These are phyloP conservation scores for Micrasema longulum DNA, from an alignment of 1,140 invertebrate genomes.

Conservation along the genomic window DNA sequence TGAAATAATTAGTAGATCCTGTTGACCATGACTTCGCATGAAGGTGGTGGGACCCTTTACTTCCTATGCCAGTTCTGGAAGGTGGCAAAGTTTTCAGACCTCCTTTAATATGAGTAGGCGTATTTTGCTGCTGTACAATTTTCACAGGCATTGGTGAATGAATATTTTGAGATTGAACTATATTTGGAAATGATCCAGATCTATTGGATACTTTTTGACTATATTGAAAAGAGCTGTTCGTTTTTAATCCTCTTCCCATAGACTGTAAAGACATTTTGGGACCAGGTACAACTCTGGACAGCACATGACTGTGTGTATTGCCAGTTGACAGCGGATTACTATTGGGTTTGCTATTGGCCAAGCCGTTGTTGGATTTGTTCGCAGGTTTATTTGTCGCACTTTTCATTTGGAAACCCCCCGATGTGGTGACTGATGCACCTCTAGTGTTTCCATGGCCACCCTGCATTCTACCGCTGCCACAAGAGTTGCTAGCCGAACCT, in stretches of 20 bases:
- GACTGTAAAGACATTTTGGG: constrained; percentile 44
- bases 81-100: constrained; percentile 37
- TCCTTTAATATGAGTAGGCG: constrained; percentile 29
- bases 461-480: neutral
- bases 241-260: constrained; percentile 41
- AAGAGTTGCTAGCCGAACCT: no score
- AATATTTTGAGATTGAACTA: constrained; percentile 40
- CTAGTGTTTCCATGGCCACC: neutral
- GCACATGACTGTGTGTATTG: constrained; percentile 26
- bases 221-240: constrained; percentile 31
- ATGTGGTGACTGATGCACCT: neutral
- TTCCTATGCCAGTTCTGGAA: constrained; percentile 34
- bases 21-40: constrained; percentile 35
- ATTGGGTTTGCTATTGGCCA: constrained; percentile 30
- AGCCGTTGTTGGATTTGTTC: constrained; percentile 56
- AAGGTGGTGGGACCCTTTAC: constrained; percentile 22
- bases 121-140: constrained; percentile 47
- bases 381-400: constrained; percentile 2
- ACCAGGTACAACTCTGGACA: constrained; percentile 43
- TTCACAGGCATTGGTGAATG: constrained; percentile 41
- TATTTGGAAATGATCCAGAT: constrained; percentile 27
- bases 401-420: constrained; percentile 1
- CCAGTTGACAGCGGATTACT: no score
- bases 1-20: neutral
- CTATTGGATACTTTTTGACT: constrained; percentile 23